A percentile compares a stretch with the other conserved stretches of the same genome.
phyloP scores from a whole-genome alignment of 2,797 vertebrate genomes.

The Amphiprion clarkii region DNA sequence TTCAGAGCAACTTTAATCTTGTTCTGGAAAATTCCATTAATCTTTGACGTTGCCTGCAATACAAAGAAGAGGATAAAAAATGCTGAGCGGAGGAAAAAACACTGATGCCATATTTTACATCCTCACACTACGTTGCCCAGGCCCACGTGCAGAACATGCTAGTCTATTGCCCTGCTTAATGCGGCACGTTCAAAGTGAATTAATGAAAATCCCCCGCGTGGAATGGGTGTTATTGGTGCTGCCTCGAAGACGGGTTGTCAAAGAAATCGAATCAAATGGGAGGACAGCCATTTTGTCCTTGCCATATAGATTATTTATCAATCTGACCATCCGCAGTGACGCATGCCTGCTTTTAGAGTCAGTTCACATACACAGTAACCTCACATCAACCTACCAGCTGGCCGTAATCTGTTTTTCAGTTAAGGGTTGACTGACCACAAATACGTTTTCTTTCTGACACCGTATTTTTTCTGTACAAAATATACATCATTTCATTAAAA shows the following conservation, averaged over 20 bases:
- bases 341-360: constrained; percentile 78
- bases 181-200: constrained; percentile 74
- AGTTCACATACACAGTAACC: constrained; percentile 76
- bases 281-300: constrained; percentile 81
- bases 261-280: constrained; percentile 79
- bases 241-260: constrained; percentile 70
- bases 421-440: constrained; percentile 67
- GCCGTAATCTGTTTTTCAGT: constrained; percentile 72
- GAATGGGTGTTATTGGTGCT: constrained; percentile 58
- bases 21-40: constrained; percentile 80
- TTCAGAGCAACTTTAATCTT: constrained; percentile 77
- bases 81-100: constrained; percentile 76
- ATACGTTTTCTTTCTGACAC: constrained; percentile 57
- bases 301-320: constrained; percentile 85
- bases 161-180: constrained; percentile 74
- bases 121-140: constrained; percentile 62
- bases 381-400: constrained; percentile 75
- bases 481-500: constrained; percentile 31
- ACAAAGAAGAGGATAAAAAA: constrained; percentile 72
- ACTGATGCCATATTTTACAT: constrained; percentile 75
- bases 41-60: constrained; percentile 71
- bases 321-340: constrained; percentile 77
- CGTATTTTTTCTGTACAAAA: constrained; percentile 28
- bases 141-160: constrained; percentile 60
- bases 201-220: constrained; percentile 58